A percentile compares a stretch with the other conserved stretches of the same genome.
phyloP scores from a whole-genome alignment of 2,113 vertebrate genomes.

The Danionella cerebrum region DNA sequence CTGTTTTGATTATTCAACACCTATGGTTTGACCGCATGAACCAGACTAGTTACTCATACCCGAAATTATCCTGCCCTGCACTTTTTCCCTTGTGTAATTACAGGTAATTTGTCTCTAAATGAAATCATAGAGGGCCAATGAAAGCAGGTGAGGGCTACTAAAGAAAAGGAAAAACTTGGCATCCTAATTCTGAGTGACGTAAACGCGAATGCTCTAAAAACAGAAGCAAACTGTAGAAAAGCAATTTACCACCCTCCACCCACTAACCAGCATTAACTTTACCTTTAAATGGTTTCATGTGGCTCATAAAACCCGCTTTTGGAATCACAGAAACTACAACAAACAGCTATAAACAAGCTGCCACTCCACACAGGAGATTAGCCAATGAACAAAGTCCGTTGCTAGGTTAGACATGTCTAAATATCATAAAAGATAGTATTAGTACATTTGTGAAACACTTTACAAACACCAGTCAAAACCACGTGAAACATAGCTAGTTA shows the following conservation, averaged over 20 bases:
- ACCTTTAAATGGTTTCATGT: not conserved
- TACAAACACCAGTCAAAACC: no score
- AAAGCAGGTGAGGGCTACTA: not conserved
- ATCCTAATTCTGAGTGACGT: not conserved
- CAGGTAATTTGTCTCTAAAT: conserved; percentile 6
- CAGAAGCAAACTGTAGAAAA: not conserved
- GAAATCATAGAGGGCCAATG: conserved; percentile 15
- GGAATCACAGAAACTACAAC: not conserved
- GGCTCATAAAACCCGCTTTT: not conserved
- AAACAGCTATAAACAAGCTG: conserved; percentile 2
- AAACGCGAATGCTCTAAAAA: not conserved
- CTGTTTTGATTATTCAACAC: not conserved
- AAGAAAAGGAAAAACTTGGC: conserved; percentile 15
- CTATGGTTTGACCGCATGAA: conserved; percentile 1
- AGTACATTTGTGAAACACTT: no score
- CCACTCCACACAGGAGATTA: not conserved
- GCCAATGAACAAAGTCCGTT: conserved; percentile 24
- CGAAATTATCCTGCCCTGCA: not conserved
- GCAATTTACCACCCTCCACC: not conserved
- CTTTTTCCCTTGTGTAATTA: conserved; percentile 2
- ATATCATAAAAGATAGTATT: no score
- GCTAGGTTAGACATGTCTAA: no score
- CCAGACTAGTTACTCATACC: conserved; percentile 8
- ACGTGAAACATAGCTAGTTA: no score
- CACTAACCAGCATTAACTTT: not conserved